Conservation (phyloP, 2,797 vertebrate genomes). For the Lemur catta region DNA sequence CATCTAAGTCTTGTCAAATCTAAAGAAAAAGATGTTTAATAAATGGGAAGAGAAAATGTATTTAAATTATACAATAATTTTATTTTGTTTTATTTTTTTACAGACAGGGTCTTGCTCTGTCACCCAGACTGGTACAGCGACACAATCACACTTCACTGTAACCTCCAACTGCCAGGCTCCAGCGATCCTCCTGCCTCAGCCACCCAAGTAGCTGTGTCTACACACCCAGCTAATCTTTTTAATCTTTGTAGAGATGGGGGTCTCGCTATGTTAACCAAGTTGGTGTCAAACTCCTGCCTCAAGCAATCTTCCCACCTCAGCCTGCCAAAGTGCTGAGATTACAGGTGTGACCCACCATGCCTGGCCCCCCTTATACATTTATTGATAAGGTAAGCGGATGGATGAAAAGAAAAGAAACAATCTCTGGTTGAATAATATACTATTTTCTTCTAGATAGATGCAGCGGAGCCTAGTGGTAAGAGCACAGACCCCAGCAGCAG, state of each 20-base stretch:
- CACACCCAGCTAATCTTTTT: not conserved
- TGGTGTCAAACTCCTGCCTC: not conserved
- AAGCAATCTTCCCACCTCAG: not conserved
- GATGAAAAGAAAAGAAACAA: not conserved
- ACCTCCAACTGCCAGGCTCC: not conserved
- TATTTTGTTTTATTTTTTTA: not conserved
- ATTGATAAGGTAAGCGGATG: not conserved
- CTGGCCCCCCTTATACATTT: not conserved
- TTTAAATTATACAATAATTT: not conserved
- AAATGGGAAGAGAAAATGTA: not conserved
- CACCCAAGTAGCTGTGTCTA: not conserved
- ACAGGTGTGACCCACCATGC: not conserved
- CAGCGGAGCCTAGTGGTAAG: not conserved
- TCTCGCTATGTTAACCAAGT: not conserved
- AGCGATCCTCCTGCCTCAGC: not conserved
- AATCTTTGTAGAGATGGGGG: not conserved
- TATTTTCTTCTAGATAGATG: not conserved
- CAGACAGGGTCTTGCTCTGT: not conserved
- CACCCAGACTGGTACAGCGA: not conserved
- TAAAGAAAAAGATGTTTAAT: conserved; percentile 19
- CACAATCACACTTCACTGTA: not conserved
- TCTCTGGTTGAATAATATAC: not conserved
- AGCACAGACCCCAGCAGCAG: not conserved
- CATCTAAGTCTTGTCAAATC: not conserved
- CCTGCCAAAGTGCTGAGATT: not conserved